Base-by-base conservation (phyloP, 2,888 invertebrate genomes). In the Cosmopolites sordidus region DNA sequence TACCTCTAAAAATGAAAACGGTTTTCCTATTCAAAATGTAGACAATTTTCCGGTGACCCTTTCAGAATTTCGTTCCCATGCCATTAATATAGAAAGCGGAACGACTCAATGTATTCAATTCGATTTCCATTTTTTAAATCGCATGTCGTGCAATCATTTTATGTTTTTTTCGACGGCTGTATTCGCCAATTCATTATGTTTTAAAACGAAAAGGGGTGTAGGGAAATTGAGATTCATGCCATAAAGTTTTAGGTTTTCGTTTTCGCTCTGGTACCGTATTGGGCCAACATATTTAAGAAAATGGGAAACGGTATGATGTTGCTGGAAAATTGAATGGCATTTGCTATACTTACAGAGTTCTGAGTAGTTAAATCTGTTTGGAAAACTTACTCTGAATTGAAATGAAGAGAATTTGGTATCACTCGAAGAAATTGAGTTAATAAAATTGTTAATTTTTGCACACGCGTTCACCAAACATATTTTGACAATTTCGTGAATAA, bases 81-180 rank as follows among this genome's bases (percentile, higher is more conserved):
- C 48, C 37, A 52, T 56, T 56, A 52, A 48, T 45, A 44, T n/a
- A 51, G 48, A 49, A 38, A 48, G 45, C 42, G 40, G 45, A 46
- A 30, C 42, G 22, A 51, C 51, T 52, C 56, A 51, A 56, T 56
- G 48, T 52, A 56, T 51, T 56, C 52, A 51, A 55, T 55, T 50
- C 33, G 22, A 54, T 50, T 47, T 50, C 41, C 49, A 46, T 49
- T 54, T 49, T 49, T 50, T 46, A 49, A 54, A 51, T 51, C 45
- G 48, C 44, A 17, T 40, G 44, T 48, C 41, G 33, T 30, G 33
- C 45, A 38, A 44, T 44, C 54, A 48, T 48, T 48, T 48, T 27
- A 33, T 48, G 40, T 47, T 45, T 42, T 48, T 33, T 42, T 43
- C 18, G 48, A 30, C 22, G 15, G 37, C 22, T 43, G 41, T 43